Base-by-base conservation (phyloP, 92 coral and sea anemone species). In the Diadumene lineata region DNA sequence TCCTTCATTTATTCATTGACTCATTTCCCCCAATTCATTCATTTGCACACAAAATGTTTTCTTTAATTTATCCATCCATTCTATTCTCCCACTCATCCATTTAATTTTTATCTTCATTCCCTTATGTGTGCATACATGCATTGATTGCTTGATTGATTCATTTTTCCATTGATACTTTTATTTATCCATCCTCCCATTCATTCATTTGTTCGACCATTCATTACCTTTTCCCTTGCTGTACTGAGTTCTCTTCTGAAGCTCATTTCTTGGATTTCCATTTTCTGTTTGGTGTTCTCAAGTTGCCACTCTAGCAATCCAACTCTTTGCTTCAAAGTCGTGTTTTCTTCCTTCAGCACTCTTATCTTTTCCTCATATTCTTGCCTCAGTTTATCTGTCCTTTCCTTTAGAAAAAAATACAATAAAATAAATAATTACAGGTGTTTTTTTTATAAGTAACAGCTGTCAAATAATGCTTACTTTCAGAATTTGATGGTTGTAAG, bases 271-370 rank as follows among this genome's bases (percentile, higher is more conserved):
- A 88, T 87, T 43, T 94, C 98, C 89, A 94, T 57, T 48, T 92
- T 90, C 75, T 84, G 92, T 62, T 86, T 92, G 72, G 92, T 89
- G 51, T 94, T 93, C 66, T 94, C 97, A n/a, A 94, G 88, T 61
- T 84, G 94, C 89, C 97, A 88, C 69, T 94, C 97, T 11, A 94
- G 83, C 10, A 86, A 70, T 29, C 96, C 85, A 69, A 92, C 87
- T 81, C 83, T 86, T 50, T 87, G 94, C 68, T 88, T 90, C 43
- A 94, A 60, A 33, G 86, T 84, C 44, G 87, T 34, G 67, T 94
- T 94, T 44, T 75, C 75, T 69, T 86, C 89, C 46, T 76, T 81
- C 62, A 94, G 74, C 28, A 84, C 91, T 77, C 85, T 80, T 8
- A 94, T 79, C 74, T 78, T 92, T 38, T 82, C 82, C 68, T 92